A percentile compares a stretch with the other conserved stretches of the same genome.
Conservation (phyloP, 2,797 vertebrate species). For the Sphenopsis melanotis region DNA sequence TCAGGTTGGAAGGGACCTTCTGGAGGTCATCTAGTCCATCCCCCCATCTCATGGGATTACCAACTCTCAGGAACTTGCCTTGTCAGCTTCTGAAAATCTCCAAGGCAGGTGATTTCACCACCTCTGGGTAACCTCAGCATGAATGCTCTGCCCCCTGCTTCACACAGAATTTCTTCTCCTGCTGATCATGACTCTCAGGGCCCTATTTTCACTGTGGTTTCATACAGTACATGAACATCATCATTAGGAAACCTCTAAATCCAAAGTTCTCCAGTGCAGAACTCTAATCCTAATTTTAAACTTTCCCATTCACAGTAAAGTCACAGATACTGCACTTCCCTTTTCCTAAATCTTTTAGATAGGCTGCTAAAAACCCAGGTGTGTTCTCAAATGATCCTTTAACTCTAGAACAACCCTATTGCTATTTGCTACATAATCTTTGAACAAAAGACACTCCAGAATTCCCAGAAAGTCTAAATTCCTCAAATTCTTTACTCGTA, state of each 20-base stretch:
- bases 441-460: background rate
- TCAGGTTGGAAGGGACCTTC: background rate
- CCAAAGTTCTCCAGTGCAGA: background rate
- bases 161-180: background rate
- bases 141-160: background rate
- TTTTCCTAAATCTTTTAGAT: background rate
- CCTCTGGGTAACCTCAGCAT: background rate
- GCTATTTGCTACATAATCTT: background rate
- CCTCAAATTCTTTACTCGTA: background rate
- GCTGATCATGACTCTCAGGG: background rate
- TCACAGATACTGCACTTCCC: background rate
- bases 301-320: background rate
- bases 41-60: rapidly evolving
- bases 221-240: background rate
- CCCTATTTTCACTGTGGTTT: background rate
- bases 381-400: background rate
- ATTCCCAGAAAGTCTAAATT: background rate
- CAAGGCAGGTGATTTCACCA: background rate
- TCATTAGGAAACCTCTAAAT: background rate
- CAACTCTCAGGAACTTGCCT: background rate
- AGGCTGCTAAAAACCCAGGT: background rate
- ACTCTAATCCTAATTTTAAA: background rate
- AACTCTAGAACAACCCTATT: background rate
- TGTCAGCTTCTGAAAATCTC: background rate
- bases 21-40: background rate